These are phyloP conservation scores for Heliconius hortense DNA, from an alignment of 2,888 invertebrate genomes.

Conservation along the genomic window DNA sequence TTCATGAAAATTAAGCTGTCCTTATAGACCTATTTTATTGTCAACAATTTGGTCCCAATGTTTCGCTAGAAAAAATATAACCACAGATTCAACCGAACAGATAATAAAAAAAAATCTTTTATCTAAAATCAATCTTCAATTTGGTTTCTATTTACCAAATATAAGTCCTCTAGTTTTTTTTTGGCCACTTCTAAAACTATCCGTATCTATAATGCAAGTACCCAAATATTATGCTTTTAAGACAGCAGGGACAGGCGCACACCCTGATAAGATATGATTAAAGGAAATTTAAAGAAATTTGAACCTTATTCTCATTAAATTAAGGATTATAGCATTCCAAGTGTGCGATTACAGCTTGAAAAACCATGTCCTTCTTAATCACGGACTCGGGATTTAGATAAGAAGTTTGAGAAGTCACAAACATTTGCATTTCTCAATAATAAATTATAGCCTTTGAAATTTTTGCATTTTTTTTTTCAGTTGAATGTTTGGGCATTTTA, in stretches of 20 bases:
- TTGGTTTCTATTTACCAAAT: conserved; percentile 25
- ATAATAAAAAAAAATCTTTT: neutral
- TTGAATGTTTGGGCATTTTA: neutral
- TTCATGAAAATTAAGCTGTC: neutral
- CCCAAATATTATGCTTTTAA: conserved; percentile 67
- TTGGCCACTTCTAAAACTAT: conserved; percentile 32
- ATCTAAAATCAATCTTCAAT: conserved; percentile 22
- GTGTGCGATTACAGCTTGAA: conserved; percentile 52
- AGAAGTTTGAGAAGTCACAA: conserved; percentile 32
- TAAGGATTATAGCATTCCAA: conserved; percentile 20
- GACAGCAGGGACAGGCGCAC: conserved; percentile 55
- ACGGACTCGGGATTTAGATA: conserved; percentile 48
- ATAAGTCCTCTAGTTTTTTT: conserved; percentile 6
- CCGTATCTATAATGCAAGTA: conserved; percentile 47
- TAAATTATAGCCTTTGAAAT: neutral
- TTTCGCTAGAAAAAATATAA: neutral
- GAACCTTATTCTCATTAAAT: neutral
- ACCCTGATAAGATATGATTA: conserved; percentile 56
- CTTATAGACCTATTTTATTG: neutral
- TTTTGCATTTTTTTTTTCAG: neutral
- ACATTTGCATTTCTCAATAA: conserved; percentile 30
- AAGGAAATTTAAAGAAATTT: conserved; percentile 9
- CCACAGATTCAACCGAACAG: neutral
- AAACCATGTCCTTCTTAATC: conserved; percentile 63
- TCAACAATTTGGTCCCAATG: neutral